Base-by-base conservation (phyloP, 1,140 invertebrate genomes). In the Pissodes strobi region DNA sequence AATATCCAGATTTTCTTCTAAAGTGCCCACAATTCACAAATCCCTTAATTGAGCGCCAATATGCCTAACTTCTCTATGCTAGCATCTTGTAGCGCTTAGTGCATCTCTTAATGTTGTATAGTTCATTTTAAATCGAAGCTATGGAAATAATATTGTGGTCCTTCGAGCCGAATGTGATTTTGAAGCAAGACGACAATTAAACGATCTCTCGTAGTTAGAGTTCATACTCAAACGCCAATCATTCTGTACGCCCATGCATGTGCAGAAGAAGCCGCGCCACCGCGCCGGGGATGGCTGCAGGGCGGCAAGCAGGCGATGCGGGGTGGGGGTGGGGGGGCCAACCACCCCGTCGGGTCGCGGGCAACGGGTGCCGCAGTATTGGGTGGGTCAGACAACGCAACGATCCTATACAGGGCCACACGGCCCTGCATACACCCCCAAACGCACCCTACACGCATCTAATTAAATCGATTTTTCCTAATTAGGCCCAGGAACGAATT, bases 311-410 rank as follows among this genome's bases (percentile, higher is more conserved):
- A 69, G 67, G 70, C 66, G 70, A 64, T 34, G 60, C 58, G 61
- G 60, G 67, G 62, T 57, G 66, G 72, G 69, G 71, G 72, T 68
- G 43, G 52, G 51, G 68, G 69, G 43, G 43, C 52, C 52, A 58
- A 15, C 69, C 70, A 70, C 73, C 76, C 76, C 73, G 67, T 74
- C 62, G 62, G 62, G 62, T 64, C 62, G 74, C 71, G 75, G 76
- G 76, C 75, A 74, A 72, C 69, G 76, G 76, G 76, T 76, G 76
- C 72, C 71, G 72, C 74, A 75, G 74, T 72, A 72, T 75, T 76
- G 76, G 76, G 76, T 78, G 76, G 76, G 76, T 78, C 76, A 78
- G 76, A 77, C 75, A 72, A 70, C 70, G 70, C 64, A 72, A 64
- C 62, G 62, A 64, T 64, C 62, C 62, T 41, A 53, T 57, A 58